Conservation (phyloP, 2,797 vertebrate genomes). For the Malacoraja senta region DNA sequence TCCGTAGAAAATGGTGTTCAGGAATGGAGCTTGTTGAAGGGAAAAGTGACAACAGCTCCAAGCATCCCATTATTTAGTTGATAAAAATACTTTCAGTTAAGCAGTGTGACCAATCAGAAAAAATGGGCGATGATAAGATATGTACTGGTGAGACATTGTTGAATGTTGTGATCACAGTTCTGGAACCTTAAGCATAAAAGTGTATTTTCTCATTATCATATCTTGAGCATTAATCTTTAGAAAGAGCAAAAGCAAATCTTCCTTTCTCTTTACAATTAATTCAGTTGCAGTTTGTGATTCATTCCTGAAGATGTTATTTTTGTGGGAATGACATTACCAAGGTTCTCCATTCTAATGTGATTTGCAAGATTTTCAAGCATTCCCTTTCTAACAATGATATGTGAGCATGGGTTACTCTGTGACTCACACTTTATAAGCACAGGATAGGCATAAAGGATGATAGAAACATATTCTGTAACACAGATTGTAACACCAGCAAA, state of each 20-base stretch:
- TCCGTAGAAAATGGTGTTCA: not conserved
- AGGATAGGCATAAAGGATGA: no score
- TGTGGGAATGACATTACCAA: not conserved
- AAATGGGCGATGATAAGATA: not conserved
- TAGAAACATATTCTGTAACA: not conserved
- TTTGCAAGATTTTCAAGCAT: not conserved
- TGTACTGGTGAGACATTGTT: not conserved
- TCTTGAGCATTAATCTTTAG: not conserved
- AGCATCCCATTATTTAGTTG: not conserved
- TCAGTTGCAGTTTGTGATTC: not conserved
- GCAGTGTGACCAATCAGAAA: not conserved
- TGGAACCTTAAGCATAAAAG: constrained; percentile 1
- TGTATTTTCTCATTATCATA: not conserved
- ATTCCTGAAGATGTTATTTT: not conserved
- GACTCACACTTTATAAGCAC: no score
- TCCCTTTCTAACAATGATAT: not conserved
- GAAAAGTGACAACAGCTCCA: not conserved
- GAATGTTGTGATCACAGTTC: not conserved
- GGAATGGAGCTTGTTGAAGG: not conserved
- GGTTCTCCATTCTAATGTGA: not conserved
- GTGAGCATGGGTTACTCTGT: not conserved
- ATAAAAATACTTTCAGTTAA: not conserved
- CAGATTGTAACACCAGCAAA: no score
- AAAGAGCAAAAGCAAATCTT: not conserved
- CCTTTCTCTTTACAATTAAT: not conserved